Base-by-base conservation (phyloP, 92 coral and sea anemone genomes). In the Zoanthus sansibaricus region DNA sequence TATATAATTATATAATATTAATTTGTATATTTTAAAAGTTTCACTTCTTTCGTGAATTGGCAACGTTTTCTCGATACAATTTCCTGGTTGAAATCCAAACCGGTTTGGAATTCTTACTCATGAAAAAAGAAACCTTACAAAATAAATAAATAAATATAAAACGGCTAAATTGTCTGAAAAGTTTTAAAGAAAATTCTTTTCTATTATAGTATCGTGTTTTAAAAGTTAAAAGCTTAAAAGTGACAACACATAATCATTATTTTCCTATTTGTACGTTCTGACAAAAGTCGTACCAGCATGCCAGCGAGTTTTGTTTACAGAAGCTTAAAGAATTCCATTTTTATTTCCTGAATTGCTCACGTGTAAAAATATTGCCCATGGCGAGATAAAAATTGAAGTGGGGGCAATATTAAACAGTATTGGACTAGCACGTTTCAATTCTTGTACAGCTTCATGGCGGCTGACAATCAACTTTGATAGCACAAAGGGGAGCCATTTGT, bases 331-430 rank as follows among this genome's bases (percentile, higher is more conserved):
- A 67, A 71, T 66, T 58, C 42, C 82, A 49, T 52, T 80, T 80
- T 64, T 71, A 80, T 80, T 80, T 80, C 85, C 85, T 80, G 74
- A 80, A 80, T 72, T 80, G 73, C 75, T 80, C 85, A 68, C 73
- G 85, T 80, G 85, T 80, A 56, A 80, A 80, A 64, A 80, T 80
- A 80, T 80, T 80, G 85, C 85, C 85, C 70, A 61, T 80, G 73
- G 85, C 85, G 46, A 46, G 59, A 25, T 80, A 61, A 80, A 25
- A 66, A 66, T 46, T 80, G 45, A 45, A 64, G 17, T 25, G 70
- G 45, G 83, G 85, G 59, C 85, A 80, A 80, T 80, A 80, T 68
- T 67, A 32, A 62, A 68, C 31, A 20, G 70, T 80, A 80, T 80
- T 66, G 85, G 85, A 74, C 85, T 56, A 67, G 85, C 75, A 80